Conservation (phyloP, 2,797 vertebrate genomes). For the Sus cebifrons region DNA sequence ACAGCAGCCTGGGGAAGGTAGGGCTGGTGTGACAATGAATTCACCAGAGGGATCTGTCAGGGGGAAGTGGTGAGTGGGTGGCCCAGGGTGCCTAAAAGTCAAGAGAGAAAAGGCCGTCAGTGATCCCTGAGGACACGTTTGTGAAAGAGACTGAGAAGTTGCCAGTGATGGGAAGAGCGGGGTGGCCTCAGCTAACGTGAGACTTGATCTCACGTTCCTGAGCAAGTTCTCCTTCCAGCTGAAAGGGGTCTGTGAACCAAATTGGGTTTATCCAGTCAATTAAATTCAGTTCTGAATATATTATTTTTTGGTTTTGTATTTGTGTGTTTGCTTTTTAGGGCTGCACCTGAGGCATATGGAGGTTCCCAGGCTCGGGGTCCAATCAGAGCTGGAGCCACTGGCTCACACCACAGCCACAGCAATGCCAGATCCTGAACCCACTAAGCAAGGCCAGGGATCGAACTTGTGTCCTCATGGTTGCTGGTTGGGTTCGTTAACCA, state of each 20-base stretch:
- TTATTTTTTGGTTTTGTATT: too few relatives aligned
- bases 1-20: background rate
- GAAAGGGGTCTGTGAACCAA: background rate
- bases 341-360: too few relatives aligned
- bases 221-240: constrained; percentile 1
- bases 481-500: too few relatives aligned
- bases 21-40: background rate
- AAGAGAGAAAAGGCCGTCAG: background rate
- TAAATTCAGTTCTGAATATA: background rate
- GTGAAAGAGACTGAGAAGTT: background rate
- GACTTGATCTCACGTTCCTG: background rate
- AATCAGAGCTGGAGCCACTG: too few relatives aligned
- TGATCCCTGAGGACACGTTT: background rate
- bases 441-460: too few relatives aligned
- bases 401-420: too few relatives aligned
- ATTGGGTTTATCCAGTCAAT: background rate
- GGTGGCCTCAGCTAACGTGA: background rate
- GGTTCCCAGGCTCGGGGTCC: too few relatives aligned
- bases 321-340: too few relatives aligned
- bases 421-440: too few relatives aligned
- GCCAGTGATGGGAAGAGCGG: background rate
- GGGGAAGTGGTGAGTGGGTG: background rate
- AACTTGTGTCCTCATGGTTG: too few relatives aligned
- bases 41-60: background rate
- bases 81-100: background rate